phyloP scores from a whole-genome alignment of 2,797 vertebrate species.

The Danio choprae region DNA sequence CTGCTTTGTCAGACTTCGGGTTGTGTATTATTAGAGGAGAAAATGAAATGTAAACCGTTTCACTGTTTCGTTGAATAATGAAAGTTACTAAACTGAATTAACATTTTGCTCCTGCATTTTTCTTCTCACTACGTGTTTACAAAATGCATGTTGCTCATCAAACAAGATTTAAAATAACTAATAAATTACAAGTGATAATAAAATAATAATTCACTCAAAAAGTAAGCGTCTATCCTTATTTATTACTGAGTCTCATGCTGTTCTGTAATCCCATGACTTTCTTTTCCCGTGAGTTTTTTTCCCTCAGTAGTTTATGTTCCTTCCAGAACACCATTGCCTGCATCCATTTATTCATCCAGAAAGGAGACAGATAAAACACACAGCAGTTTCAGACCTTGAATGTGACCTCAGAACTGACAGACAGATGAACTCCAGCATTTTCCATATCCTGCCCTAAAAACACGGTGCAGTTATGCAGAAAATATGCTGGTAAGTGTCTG shows the following conservation, averaged over 20 bases:
- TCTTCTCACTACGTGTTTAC: not conserved
- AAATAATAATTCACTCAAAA: not conserved
- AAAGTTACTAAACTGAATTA: not conserved
- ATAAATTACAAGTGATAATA: not conserved
- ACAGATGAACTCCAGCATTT: constrained; percentile 65
- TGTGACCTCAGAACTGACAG: constrained; percentile 64
- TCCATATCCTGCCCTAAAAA: constrained; percentile 72
- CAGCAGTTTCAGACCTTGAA: constrained; percentile 70
- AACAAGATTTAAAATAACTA: no score
- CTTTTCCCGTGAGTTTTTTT: not conserved
- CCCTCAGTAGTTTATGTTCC: not conserved
- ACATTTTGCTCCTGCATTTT: not conserved
- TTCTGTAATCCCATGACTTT: not conserved
- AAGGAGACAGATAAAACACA: constrained; percentile 5
- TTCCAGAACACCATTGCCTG: not conserved
- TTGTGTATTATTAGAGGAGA: not conserved
- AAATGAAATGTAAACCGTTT: not conserved
- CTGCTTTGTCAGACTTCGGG: not conserved
- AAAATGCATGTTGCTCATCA: not conserved
- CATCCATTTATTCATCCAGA: not conserved
- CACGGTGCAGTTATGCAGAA: constrained; percentile 72
- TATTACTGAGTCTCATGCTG: no score
- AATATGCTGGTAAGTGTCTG: constrained; percentile 76
- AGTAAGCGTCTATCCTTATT: not conserved
- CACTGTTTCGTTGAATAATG: not conserved